These are phyloP conservation scores for Craterocephalus amniculus DNA, from an alignment of 2,797 vertebrate genomes.

Conservation along the genomic window DNA sequence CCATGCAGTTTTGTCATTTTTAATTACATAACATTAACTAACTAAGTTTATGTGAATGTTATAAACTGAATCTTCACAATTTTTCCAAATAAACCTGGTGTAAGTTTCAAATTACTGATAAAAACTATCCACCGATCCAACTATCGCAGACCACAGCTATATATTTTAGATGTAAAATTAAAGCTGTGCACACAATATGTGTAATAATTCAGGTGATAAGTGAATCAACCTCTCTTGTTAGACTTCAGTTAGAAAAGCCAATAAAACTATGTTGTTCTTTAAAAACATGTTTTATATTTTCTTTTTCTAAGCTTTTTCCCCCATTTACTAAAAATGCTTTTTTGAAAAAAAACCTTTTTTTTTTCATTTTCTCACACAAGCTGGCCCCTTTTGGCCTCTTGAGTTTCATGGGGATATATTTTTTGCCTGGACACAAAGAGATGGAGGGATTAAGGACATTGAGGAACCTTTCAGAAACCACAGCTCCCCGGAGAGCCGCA, in stretches of 20 bases:
- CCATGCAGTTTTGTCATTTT: no score
- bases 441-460: constrained; percentile 80
- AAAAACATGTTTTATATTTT: constrained; percentile 31
- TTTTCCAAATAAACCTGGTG: neutral
- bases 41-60: no score
- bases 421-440: constrained; percentile 81
- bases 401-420: constrained; percentile 83
- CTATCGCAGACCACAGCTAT: no score
- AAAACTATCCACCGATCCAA: neutral
- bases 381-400: constrained; percentile 70
- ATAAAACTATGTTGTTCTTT: constrained; percentile 10
- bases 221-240: constrained; percentile 14
- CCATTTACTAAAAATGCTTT: constrained; percentile 19
- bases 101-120: neutral
- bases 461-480: constrained; percentile 86
- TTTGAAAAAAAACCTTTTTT: constrained; percentile 30
- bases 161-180: neutral
- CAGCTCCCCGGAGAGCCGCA: constrained; percentile 69
- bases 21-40: no score
- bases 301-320: neutral
- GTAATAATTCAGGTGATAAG: constrained; percentile 23
- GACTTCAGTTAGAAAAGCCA: constrained; percentile 9
- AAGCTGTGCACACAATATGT: neutral
- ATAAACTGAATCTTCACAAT: neutral
- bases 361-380: constrained; percentile 54